A percentile compares a stretch with the other conserved stretches of the same genome.
Evolutionary conservation across 2,113 vertebrate species (phyloP).

Genomic region (Balaeniceps rex): DNA sequence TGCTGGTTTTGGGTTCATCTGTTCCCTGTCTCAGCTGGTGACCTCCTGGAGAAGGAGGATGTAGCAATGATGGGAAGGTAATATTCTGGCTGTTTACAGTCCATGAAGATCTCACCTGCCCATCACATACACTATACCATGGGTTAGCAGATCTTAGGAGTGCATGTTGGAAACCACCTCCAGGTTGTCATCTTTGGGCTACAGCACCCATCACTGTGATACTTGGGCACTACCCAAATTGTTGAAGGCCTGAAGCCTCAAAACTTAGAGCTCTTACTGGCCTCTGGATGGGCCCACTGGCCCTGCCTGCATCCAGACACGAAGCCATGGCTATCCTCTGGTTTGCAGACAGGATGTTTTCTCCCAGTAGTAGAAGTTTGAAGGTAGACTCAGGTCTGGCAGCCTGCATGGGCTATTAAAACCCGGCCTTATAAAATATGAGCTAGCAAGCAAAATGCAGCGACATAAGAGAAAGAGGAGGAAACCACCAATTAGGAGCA

Average conservation of each 20-base stretch:
- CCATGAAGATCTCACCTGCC: background rate
- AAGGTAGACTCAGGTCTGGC: slow-evolving; percentile 40
- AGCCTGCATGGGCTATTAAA: slow-evolving; percentile 8
- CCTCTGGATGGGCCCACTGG: background rate
- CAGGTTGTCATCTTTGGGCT: background rate
- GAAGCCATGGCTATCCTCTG: background rate
- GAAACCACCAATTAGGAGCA: slow-evolving; percentile 66
- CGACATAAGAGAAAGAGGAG: background rate
- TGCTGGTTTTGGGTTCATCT: background rate
- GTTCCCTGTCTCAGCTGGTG: background rate
- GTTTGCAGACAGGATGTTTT: slow-evolving; percentile 6
- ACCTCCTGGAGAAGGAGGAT: background rate
- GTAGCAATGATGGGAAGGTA: background rate
- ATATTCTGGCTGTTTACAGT: background rate
- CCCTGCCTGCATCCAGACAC: background rate
- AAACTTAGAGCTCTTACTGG: background rate
- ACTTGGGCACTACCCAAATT: background rate
- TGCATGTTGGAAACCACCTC: background rate
- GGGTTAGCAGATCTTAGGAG: background rate
- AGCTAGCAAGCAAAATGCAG: slow-evolving; percentile 49
- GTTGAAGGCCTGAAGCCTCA: background rate
- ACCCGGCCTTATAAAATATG: slow-evolving; percentile 50
- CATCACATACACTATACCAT: background rate
- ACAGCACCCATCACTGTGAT: background rate
- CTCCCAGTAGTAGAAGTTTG: background rate